phyloP scores from a whole-genome alignment of 2,888 invertebrate genomes.

The Ischnura elegans region DNA sequence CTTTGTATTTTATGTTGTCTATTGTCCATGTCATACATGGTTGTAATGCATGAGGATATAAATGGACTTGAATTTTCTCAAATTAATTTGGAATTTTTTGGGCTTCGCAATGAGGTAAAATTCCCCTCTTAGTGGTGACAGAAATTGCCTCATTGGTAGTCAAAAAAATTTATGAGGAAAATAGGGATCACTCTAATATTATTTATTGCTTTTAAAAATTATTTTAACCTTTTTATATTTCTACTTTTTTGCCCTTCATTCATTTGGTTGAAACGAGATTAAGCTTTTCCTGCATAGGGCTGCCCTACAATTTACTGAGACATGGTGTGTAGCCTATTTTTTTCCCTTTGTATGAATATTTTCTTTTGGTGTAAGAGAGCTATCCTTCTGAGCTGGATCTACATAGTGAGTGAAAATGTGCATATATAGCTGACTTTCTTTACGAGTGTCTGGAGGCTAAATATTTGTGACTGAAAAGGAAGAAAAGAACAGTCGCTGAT shows the following conservation, averaged over 20 bases:
- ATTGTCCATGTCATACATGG: neutral
- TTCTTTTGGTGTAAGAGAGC: conserved; percentile 44
- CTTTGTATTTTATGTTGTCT: neutral
- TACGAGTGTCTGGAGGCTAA: neutral
- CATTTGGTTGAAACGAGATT: neutral
- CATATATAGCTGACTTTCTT: neutral
- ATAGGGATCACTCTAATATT: neutral
- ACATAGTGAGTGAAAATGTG: neutral
- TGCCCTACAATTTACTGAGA: neutral
- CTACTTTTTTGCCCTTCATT: conserved; percentile 35
- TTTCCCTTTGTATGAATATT: neutral
- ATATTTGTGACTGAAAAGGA: neutral
- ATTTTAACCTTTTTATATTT: conserved; percentile 44
- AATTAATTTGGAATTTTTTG: neutral
- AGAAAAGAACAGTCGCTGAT: neutral
- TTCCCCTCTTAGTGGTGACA: neutral
- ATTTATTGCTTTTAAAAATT: conserved; percentile 51
- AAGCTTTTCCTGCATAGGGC: neutral
- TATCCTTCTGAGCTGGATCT: conserved; percentile 47
- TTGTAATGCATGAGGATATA: neutral
- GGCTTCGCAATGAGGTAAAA: neutral
- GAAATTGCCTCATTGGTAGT: neutral
- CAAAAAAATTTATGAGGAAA: neutral
- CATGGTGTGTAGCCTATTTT: neutral
- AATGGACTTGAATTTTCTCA: neutral